These are phyloP conservation scores for Parazoanthus darwini DNA, from an alignment of 92 coral and sea anemone genomes.

Conservation along the genomic window DNA sequence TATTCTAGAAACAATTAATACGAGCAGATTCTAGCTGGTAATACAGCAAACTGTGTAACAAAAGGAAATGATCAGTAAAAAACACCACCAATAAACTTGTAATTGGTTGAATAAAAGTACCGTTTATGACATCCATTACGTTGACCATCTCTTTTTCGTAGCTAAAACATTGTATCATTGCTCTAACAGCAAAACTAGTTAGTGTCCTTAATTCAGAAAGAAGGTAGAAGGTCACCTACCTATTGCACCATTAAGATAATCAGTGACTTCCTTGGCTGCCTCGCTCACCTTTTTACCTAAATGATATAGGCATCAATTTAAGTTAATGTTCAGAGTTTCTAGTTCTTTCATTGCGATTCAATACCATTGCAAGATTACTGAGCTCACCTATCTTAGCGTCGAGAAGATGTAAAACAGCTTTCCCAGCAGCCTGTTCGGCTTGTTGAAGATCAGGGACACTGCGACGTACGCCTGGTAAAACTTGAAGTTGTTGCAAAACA, in stretches of 20 bases:
- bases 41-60: too few relatives aligned
- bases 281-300: slow-evolving; percentile 85
- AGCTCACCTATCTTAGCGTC: slow-evolving; percentile 92
- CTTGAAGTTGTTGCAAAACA: slow-evolving; percentile 22
- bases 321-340: neutral
- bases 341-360: too few relatives aligned
- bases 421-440: slow-evolving; percentile 84
- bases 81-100: too few relatives aligned
- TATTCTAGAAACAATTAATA: too few relatives aligned
- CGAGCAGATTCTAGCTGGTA: too few relatives aligned
- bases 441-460: slow-evolving; percentile 46
- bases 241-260: slow-evolving; percentile 84
- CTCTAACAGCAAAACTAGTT: neutral
- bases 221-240: slow-evolving; percentile 49
- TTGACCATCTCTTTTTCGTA: neutral
- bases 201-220: neutral
- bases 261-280: slow-evolving; percentile 94
- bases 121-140: too few relatives aligned
- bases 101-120: too few relatives aligned
- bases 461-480: slow-evolving; percentile 65
- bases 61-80: too few relatives aligned
- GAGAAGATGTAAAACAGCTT: slow-evolving; percentile 85
- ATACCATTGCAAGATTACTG: neutral
- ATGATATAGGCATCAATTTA: neutral
- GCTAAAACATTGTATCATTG: neutral